A percentile compares a stretch with the other conserved stretches of the same genome.
Evolutionary conservation across 1,140 invertebrate species (phyloP).

Genomic region (Gryllus bimaculatus): DNA sequence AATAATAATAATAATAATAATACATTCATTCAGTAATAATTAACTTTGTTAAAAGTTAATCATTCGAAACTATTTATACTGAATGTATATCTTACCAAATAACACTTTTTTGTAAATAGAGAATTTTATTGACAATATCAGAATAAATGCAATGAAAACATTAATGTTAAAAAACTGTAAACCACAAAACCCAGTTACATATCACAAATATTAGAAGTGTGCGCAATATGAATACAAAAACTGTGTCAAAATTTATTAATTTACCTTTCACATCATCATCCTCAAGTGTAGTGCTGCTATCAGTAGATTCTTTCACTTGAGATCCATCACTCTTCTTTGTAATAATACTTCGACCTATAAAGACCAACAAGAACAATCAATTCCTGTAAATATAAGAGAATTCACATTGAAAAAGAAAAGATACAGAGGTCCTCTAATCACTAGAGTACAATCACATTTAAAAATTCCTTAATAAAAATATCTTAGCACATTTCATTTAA

Average conservation of each 20-base stretch:
- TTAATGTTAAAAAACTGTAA: not conserved
- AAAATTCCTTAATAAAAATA: not conserved
- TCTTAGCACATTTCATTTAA: not conserved
- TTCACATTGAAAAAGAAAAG: not conserved
- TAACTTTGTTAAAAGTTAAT: no score
- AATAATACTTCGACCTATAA: slow-evolving; percentile 72
- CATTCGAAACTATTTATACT: no score
- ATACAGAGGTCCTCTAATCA: not conserved
- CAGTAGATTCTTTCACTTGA: slow-evolving; percentile 90
- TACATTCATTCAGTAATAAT: no score
- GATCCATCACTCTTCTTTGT: slow-evolving; percentile 89
- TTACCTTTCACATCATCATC: slow-evolving; percentile 87
- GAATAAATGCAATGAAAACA: no score
- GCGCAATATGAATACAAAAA: not conserved
- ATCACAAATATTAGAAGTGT: not conserved
- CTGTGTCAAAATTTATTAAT: not conserved
- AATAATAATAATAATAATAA: no score
- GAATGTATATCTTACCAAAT: no score
- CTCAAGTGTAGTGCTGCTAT: slow-evolving; percentile 82
- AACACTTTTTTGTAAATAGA: no score
- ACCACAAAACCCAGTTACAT: not conserved
- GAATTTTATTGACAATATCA: no score
- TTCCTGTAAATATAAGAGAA: not conserved
- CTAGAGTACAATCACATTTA: not conserved
- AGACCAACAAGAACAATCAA: slow-evolving; percentile 23